Conservation (phyloP, 2,797 vertebrate genomes). For the Falco columbarius region DNA sequence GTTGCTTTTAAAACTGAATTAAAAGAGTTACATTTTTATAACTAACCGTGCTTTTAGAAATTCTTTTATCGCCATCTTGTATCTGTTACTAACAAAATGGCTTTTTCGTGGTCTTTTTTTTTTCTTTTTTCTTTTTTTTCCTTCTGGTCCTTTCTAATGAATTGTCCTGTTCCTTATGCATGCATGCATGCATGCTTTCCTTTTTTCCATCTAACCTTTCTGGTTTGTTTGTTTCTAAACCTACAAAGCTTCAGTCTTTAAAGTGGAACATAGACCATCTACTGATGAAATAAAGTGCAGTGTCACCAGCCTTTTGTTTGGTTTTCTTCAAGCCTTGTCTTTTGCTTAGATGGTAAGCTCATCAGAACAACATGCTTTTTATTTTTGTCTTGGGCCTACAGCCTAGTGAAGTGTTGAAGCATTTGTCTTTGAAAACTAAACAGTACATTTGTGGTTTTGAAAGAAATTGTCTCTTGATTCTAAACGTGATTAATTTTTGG, state of each 20-base stretch:
- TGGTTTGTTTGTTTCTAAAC: background rate
- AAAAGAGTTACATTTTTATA: background rate
- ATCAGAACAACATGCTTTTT: rapidly evolving
- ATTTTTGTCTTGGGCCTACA: background rate
- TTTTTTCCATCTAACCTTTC: background rate
- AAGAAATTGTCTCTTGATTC: background rate
- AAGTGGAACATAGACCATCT: background rate
- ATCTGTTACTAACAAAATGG: background rate
- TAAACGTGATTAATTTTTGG: background rate
- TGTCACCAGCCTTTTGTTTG: background rate
- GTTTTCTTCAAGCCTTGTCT: background rate
- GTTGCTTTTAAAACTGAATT: background rate
- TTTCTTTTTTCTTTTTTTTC: background rate
- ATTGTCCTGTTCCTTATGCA: background rate
- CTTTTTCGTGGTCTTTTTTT: background rate
- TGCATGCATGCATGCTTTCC: background rate
- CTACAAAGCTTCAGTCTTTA: background rate
- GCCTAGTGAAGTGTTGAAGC: background rate
- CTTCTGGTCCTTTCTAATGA: background rate
- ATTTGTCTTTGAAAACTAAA: background rate
- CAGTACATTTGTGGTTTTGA: background rate
- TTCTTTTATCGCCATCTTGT: background rate
- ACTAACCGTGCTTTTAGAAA: background rate
- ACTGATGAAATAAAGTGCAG: background rate
- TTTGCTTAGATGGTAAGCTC: background rate